These are phyloP conservation scores for Bedellia somnulentella DNA, from an alignment of 2,888 invertebrate species.

Conservation along the genomic window DNA sequence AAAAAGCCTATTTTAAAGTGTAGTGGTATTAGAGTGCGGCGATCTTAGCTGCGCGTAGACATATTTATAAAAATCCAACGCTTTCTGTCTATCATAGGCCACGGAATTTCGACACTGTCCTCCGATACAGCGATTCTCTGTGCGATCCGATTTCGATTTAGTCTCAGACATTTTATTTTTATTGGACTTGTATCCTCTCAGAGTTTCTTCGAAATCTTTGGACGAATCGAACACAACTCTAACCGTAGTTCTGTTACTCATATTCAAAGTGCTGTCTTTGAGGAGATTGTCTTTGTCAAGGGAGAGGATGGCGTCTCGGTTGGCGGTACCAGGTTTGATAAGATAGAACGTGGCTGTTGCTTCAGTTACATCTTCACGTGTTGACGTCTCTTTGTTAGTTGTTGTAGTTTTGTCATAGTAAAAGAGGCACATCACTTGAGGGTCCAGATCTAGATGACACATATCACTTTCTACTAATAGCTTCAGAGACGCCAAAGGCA, in stretches of 20 bases:
- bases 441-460: conserved; percentile 41
- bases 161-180: conserved; percentile 13
- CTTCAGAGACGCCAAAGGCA: conserved; percentile 42
- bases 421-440: conserved; percentile 42
- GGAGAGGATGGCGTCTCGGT: conserved; percentile 37
- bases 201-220: conserved; percentile 42
- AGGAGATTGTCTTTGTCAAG: conserved; percentile 38
- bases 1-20: too few relatives aligned
- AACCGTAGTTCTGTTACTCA: conserved; percentile 42
- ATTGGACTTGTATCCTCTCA: conserved; percentile 24
- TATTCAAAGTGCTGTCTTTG: conserved; percentile 32
- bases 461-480: conserved; percentile 37
- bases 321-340: conserved; percentile 39
- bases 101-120: conserved; percentile 31
- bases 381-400: conserved; percentile 22
- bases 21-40: too few relatives aligned
- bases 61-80: conserved; percentile 52
- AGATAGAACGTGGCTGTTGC: conserved; percentile 46
- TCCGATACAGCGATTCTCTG: conserved; percentile 27
- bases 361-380: conserved; percentile 39
- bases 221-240: conserved; percentile 48
- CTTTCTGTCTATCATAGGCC: conserved; percentile 42
- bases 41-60: conserved; percentile 46
- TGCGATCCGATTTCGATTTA: conserved; percentile 19
- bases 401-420: conserved; percentile 37